phyloP scores from a whole-genome alignment of 1,140 invertebrate genomes.

The Dendroctonus valens region DNA sequence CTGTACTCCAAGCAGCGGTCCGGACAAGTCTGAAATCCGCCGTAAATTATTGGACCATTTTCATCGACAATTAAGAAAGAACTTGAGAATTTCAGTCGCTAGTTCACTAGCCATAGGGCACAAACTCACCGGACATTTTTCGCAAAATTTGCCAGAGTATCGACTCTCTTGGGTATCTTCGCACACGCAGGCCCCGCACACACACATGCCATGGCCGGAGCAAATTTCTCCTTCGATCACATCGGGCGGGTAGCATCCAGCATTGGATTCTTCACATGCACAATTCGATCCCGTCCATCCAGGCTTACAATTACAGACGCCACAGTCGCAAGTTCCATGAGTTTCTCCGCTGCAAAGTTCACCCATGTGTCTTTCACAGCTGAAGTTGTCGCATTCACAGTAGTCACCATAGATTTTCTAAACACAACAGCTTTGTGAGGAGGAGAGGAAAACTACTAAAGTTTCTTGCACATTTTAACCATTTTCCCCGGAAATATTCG shows the following conservation, averaged over 20 bases:
- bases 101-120: too few relatives aligned
- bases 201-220: conserved; percentile 62
- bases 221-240: conserved; percentile 54
- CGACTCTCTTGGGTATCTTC: conserved; percentile 53
- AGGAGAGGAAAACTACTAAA: conserved; percentile 3
- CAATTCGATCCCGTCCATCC: conserved; percentile 65
- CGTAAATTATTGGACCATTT: too few relatives aligned
- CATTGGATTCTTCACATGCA: conserved; percentile 62
- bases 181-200: conserved; percentile 65
- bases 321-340: conserved; percentile 65
- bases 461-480: too few relatives aligned
- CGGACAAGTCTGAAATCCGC: conserved; percentile 63
- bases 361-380: conserved; percentile 61
- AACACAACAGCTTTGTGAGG: conserved; percentile 22
- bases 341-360: conserved; percentile 64
- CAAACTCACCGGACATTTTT: conserved; percentile 61
- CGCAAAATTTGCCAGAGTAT: conserved; percentile 62
- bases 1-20: conserved; percentile 70
- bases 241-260: conserved; percentile 60
- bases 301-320: conserved; percentile 61
- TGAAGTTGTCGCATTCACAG: conserved; percentile 76
- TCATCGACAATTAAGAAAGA: too few relatives aligned
- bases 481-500: too few relatives aligned
- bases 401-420: conserved; percentile 58
- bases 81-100: too few relatives aligned